Evolutionary conservation across 1,140 invertebrate species (phyloP).

Genomic region (Trichonephila clavata): DNA sequence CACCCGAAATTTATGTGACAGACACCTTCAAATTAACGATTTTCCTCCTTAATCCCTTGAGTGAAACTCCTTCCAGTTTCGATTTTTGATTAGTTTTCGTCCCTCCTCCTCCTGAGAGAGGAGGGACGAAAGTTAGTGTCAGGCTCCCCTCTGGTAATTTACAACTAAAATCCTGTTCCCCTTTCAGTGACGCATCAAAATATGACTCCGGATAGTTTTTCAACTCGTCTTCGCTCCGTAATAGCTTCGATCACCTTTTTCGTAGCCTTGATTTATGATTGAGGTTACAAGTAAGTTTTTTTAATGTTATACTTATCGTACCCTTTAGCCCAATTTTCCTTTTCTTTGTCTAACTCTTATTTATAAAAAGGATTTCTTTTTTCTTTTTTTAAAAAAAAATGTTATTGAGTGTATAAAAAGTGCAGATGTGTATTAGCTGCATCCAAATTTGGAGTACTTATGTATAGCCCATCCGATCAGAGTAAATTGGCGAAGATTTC

Average conservation of each 20-base stretch:
- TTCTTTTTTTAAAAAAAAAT: no score
- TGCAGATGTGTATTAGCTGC: no score
- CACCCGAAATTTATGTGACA: slow-evolving; percentile 10
- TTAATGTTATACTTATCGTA: neutral
- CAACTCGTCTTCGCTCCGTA: neutral
- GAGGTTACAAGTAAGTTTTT: neutral
- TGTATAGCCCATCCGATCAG: no score
- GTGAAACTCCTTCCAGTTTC: neutral
- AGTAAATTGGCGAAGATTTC: no score
- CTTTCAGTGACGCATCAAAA: neutral
- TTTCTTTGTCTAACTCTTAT: neutral
- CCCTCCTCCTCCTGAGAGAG: neutral
- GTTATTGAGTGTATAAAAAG: neutral
- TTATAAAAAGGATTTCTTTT: no score
- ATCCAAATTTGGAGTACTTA: no score
- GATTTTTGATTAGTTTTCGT: slow-evolving; percentile 1
- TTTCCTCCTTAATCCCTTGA: neutral
- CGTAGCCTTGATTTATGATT: neutral
- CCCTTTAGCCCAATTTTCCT: neutral
- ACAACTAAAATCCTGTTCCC: neutral
- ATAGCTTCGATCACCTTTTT: neutral
- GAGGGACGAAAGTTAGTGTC: neutral
- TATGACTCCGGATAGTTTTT: neutral
- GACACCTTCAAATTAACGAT: slow-evolving; percentile 4
- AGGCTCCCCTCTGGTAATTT: neutral